Conservation (phyloP, 2,888 invertebrate species). For the Chironomus tentans region DNA sequence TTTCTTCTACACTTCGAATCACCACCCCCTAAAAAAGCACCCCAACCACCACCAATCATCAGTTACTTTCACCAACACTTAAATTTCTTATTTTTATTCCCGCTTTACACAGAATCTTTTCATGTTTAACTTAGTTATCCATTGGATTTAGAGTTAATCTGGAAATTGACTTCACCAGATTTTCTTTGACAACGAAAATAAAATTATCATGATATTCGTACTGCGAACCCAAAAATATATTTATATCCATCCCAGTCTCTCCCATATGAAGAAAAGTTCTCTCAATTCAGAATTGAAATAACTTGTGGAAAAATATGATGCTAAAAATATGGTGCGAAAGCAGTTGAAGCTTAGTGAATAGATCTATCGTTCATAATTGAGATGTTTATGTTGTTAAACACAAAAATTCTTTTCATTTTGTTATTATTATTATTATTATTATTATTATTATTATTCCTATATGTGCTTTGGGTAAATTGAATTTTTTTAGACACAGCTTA, state of each 20-base stretch:
- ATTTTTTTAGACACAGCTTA: background rate
- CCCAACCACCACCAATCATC: too few species aligned
- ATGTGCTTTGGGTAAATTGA: background rate
- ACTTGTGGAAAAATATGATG: background rate
- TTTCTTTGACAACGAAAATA: background rate
- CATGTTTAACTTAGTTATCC: background rate
- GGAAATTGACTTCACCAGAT: background rate
- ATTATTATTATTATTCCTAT: background rate
- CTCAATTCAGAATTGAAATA: background rate
- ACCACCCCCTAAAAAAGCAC: too few species aligned
- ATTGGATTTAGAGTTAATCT: background rate
- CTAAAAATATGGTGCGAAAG: conserved; percentile 1
- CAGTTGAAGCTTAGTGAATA: background rate
- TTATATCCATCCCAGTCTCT: background rate
- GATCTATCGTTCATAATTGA: background rate
- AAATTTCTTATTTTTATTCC: too few species aligned
- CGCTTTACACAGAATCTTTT: too few species aligned
- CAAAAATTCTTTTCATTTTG: background rate
- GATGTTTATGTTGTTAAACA: background rate
- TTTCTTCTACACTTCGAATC: too few species aligned
- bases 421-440: too few species aligned
- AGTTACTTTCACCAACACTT: too few species aligned
- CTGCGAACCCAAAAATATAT: background rate
- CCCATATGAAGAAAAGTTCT: background rate
- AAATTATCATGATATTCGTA: background rate